Base-by-base conservation (phyloP, 2,113 vertebrate species). In the Mustela nigripes region DNA sequence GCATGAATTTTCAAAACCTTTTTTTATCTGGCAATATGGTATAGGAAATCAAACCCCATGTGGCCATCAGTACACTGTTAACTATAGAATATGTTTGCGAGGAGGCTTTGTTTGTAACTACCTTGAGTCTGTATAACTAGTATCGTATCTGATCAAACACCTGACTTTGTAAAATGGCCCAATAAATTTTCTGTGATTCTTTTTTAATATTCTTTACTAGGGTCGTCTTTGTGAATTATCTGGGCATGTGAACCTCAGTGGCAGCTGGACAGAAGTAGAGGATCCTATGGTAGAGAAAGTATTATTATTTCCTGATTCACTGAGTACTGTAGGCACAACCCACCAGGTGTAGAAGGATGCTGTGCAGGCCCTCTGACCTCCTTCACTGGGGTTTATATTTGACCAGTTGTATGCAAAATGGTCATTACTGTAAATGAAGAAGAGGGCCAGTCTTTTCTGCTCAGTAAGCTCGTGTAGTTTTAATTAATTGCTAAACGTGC, bases 21-120 rank as follows among this genome's bases (percentile, higher is more conserved):
- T 97, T 96, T 96, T 97, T 69, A 87, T 89, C 36, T 95, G n/a
- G 63, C 48, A 95, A 71, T 65, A 83, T 80, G 58, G 31, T 97
- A 36, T 78, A 91, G 89, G 94, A 95, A 97, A 97, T 56, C 87
- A 63, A 95, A 94, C 15, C 7, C 36, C n/a, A 0, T 90, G 39
- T 92, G 39, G 31, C 36, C 65, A 58, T 81, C 62, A 22, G 42
- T 65, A 74, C 0, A 94, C 10, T 79, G 89, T 74, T 93, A 83
- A 87, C 14, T n/a, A 80, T 19, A 83, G 42, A 95, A 65, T 84
- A 60, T 86, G 5, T 95, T 95, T 63, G 36, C 26, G 4, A 58
- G 9, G 36, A 4, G 24, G 5, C 31, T 91, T 62, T 94, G 33
- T 74, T 94, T 94, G 80, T 95, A 90, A 76, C 56, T 74, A 79